Evolutionary conservation across 1,140 invertebrate genomes (phyloP).

Genomic region (Manduca sexta): DNA sequence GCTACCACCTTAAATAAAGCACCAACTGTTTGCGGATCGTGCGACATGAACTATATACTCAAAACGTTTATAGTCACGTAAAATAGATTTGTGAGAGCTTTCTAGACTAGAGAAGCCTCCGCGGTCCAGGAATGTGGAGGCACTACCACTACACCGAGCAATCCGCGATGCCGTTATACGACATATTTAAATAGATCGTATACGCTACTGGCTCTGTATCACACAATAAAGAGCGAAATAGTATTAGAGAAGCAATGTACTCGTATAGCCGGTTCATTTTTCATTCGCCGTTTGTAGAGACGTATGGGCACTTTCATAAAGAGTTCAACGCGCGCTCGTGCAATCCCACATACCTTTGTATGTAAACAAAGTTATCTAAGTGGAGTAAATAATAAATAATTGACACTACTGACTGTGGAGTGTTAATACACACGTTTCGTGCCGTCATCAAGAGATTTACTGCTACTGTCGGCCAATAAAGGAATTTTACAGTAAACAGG

Average conservation of each 20-base stretch:
- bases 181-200: neutral
- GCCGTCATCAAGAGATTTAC: too few relatives aligned
- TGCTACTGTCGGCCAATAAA: too few relatives aligned
- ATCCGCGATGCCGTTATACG: slow-evolving; percentile 9
- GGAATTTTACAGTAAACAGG: too few relatives aligned
- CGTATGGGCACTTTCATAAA: slow-evolving; percentile 46
- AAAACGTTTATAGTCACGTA: neutral
- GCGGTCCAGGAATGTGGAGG: slow-evolving; percentile 28
- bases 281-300: neutral
- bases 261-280: neutral
- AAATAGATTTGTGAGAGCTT: slow-evolving; percentile 13
- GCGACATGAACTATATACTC: too few relatives aligned
- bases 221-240: neutral
- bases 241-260: neutral
- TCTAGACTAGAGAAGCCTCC: slow-evolving; percentile 11
- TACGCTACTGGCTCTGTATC: neutral
- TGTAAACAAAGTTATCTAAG: slow-evolving; percentile 18
- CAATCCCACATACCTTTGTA: slow-evolving; percentile 4
- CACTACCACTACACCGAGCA: slow-evolving; percentile 13
- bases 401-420: slow-evolving; percentile 8
- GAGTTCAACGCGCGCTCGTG: slow-evolving; percentile 58
- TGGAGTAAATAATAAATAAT: slow-evolving; percentile 17
- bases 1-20: too few relatives aligned
- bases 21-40: too few relatives aligned
- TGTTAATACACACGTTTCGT: too few relatives aligned